Evolutionary conservation across 2,888 invertebrate genomes (phyloP).

Genomic region (Spisula subtruncata): DNA sequence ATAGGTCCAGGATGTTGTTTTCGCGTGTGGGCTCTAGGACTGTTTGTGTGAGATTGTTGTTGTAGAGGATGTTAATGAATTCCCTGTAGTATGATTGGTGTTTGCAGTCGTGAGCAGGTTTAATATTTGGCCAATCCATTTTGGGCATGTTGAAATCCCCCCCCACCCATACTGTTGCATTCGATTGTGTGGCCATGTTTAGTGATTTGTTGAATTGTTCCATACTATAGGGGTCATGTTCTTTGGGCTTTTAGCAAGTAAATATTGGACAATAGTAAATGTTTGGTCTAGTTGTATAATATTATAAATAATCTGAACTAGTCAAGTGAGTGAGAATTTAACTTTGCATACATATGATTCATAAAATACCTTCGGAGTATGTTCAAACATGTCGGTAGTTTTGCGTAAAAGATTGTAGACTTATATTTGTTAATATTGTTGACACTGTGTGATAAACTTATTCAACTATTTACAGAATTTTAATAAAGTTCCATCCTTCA

Average conservation of each 20-base stretch:
- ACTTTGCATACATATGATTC: not conserved
- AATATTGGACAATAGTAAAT: not conserved
- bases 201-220: no score
- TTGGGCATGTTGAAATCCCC: no score
- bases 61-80: no score
- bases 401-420: conserved; percentile 34
- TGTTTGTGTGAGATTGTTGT: no score
- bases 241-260: conserved; percentile 23
- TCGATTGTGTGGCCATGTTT: no score
- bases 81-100: no score
- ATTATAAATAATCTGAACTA: not conserved
- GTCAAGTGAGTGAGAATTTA: not conserved
- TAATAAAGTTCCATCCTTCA: conserved; percentile 30
- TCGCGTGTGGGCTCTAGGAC: no score
- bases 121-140: no score
- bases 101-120: no score
- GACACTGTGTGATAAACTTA: conserved; percentile 64
- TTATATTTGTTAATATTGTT: conserved; percentile 61
- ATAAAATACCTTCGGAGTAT: conserved; percentile 24
- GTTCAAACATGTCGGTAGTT: conserved; percentile 53
- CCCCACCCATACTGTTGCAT: no score
- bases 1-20: no score
- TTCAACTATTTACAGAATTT: conserved; percentile 53
- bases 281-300: conserved; percentile 2
- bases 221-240: no score